Base-by-base conservation (phyloP, 2,888 invertebrate species). In the Scrobipalpa atriplicella region DNA sequence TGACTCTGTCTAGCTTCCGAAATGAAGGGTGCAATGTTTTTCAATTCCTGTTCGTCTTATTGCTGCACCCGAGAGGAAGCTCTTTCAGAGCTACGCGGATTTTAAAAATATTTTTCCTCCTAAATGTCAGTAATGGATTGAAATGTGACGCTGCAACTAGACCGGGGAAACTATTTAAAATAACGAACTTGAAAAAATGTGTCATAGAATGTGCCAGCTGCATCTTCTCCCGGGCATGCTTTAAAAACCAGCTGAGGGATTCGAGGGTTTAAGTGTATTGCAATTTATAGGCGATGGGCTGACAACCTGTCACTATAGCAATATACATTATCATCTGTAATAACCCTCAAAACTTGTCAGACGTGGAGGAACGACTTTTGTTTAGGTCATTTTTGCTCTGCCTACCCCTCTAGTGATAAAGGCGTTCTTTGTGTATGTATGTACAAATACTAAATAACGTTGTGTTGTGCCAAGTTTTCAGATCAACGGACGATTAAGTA, bases 1-100 rank as follows among this genome's bases (percentile, higher is more conserved):
- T 63, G 63, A 63, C 47, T 62, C 41, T 18, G 61, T 36, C 52
- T 63, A 51, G 52, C 52, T 51, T 52, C 52, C 43, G 18, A 52
- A 52, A 43, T 61, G 47, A 63, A 63, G 51, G 63, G 63, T 36
- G 52, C 16, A 52, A 63, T 63, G 63, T 63, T 63, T 63, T 63
- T 63, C 63, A 63, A 51, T 52, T 38, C 63, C 47, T 16, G 62
- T 21, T 29, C 21, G 0, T 58, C 58, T 38, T 38, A 29, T 52
- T 63, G 52, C 52, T 52, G 6, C 47, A 18, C 62, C 62, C 61
- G 19, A 21, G 62, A 47, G 43, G 19, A 63, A 52, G 52, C n/a
- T 29, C 63, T 63, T 63, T 63, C 38, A 62, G 11, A 47, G 8
- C 47, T n/a, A 29, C 5, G 21, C 16, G 8, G 63, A 38, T 18